phyloP scores from a whole-genome alignment of 2,113 vertebrate genomes.

The Stigmatopora argus region DNA sequence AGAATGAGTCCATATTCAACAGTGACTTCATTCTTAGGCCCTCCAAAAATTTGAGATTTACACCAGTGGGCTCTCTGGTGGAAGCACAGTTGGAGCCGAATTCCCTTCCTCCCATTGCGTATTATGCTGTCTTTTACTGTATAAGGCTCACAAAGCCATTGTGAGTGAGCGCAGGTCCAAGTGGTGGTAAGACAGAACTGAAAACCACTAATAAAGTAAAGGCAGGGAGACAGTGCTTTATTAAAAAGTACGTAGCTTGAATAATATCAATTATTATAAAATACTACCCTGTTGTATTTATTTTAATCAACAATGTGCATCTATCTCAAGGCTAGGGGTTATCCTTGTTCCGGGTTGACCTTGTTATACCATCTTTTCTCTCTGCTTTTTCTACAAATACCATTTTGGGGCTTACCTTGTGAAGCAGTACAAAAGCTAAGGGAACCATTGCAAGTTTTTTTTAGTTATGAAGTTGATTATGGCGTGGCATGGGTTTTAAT shows the following conservation, averaged over 20 bases:
- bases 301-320: neutral
- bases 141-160: conserved; percentile 56
- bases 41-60: conserved; percentile 46
- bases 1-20: conserved; percentile 21
- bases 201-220: conserved; percentile 12
- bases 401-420: too few relatives aligned
- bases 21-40: conserved; percentile 23
- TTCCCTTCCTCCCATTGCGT: conserved; percentile 46
- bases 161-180: conserved; percentile 35
- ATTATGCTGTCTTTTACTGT: conserved; percentile 49
- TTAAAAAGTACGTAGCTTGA: conserved; percentile 18
- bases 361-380: too few relatives aligned
- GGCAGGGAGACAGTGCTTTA: conserved; percentile 7
- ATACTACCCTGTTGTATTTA: neutral
- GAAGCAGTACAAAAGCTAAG: too few relatives aligned
- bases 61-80: conserved; percentile 46
- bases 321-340: neutral
- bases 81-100: conserved; percentile 55
- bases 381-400: too few relatives aligned
- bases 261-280: neutral
- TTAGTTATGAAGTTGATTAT: too few relatives aligned
- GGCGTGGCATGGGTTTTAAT: too few relatives aligned
- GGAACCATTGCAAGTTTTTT: too few relatives aligned
- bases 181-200: conserved; percentile 28
- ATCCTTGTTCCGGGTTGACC: too few relatives aligned